phyloP scores from a whole-genome alignment of 2,113 vertebrate species.

The Perca fluviatilis region DNA sequence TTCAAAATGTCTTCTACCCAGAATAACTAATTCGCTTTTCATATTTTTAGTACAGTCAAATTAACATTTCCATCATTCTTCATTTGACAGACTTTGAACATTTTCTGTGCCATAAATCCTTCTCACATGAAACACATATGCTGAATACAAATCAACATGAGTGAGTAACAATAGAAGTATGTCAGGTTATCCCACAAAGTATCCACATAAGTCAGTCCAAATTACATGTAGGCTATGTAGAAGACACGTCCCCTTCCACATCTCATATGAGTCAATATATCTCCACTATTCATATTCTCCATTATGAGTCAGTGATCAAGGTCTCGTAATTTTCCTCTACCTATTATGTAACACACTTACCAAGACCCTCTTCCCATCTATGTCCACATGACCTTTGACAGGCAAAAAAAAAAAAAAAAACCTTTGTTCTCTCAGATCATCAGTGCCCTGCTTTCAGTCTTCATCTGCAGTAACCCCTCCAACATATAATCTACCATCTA shows the following conservation, averaged over 20 bases:
- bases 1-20: background rate
- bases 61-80: background rate
- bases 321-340: background rate
- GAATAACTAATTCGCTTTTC: background rate
- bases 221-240: background rate
- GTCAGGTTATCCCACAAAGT: conserved; percentile 22
- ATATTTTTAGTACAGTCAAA: conserved; percentile 10
- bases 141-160: conserved; percentile 3
- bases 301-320: background rate
- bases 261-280: conserved; percentile 3
- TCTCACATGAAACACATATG: background rate
- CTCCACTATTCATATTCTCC: background rate
- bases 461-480: background rate
- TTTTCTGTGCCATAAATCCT: background rate
- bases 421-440: background rate
- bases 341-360: background rate
- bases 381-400: background rate
- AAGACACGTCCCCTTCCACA: background rate
- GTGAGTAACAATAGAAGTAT: conserved; percentile 10
- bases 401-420: background rate
- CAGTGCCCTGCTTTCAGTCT: background rate
- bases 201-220: conserved; percentile 15
- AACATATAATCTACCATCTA: background rate
- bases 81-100: background rate
- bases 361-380: background rate